Evolutionary conservation across 1,140 invertebrate species (phyloP), one percentile per base, ranked within the genome.

Genomic region (Samia ricini): DNA sequence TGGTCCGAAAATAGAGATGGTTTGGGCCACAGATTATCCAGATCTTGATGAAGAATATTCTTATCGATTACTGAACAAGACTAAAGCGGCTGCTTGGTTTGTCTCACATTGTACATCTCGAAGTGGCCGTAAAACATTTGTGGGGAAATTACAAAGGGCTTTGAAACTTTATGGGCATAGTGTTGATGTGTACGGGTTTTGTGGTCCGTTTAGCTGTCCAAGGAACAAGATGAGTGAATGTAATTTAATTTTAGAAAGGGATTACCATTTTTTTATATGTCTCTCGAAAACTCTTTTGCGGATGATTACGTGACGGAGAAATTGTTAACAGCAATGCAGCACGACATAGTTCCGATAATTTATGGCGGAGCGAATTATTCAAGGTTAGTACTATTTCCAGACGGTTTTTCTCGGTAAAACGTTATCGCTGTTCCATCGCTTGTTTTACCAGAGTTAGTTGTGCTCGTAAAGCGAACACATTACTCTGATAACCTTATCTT

Each of bases 141-240:
- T 93, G 0, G 68, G 76, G 20, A 83, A 93, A 54, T 82, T 96
- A 10, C 74, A 90, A 36, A 92, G 92, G 36, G 86, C 92, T 55
- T 91, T 96, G 33, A 56, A 70, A 8, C 6, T 23, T 4, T 84
- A 79, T 64, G 70, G 71, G 0, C 71, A 77, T 26, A 72, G 60
- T 4, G 91, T 96, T 0, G 94, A 96, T 74, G 90, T 95, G 49
- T 96, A 93, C 72, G 96, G 96, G 12, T 65, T 52, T 0, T 97
- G 95, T 85, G 92, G 92, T 0, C 58, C 66, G 0, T 61, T 85
- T 0, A 69, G 70, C 2, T 93, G 91, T 69, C 70, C 79, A 0
- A 69, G 56, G 52, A 49, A 79, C n/a, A 4, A 60, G 2, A 58
- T 70, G 50, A 65, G 74, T 0, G 72, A 85, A 36, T 93, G 91